Evolutionary conservation across 2,113 vertebrate species (phyloP).

Genomic region (Acanthochromis polyacanthus): DNA sequence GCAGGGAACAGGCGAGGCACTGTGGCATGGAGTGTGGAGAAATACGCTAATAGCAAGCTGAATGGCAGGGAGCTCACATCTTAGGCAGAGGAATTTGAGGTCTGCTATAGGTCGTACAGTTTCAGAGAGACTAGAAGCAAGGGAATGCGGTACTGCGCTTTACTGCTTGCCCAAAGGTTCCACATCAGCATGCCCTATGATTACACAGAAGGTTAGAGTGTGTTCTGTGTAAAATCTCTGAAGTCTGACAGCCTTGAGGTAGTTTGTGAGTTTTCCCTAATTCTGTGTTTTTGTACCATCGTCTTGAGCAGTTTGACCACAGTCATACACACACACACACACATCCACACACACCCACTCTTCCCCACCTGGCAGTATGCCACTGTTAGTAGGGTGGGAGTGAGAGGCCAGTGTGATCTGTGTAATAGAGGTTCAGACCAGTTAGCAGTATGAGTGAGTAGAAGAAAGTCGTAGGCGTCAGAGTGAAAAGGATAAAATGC

Average conservation of each 20-base stretch:
- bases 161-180: constrained; percentile 20
- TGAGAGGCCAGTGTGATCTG: constrained; percentile 51
- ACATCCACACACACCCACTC: background rate
- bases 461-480: constrained; percentile 70
- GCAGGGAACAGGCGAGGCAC: constrained; percentile 80
- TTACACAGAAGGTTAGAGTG: constrained; percentile 44
- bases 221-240: constrained; percentile 28
- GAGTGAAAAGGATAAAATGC: constrained; percentile 74
- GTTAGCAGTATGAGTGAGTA: constrained; percentile 43
- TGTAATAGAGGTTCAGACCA: constrained; percentile 65
- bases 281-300: constrained; percentile 31
- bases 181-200: constrained; percentile 5
- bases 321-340: background rate
- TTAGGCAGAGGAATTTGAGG: constrained; percentile 72
- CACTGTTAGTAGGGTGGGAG: constrained; percentile 54
- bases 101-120: constrained; percentile 58
- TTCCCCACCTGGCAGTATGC: constrained; percentile 50
- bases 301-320: constrained; percentile 13
- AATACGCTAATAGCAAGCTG: constrained; percentile 77
- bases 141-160: constrained; percentile 17
- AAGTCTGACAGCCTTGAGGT: constrained; percentile 32
- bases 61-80: constrained; percentile 72
- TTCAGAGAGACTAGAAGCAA: constrained; percentile 42
- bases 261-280: constrained; percentile 37
- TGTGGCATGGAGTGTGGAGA: constrained; percentile 76